Evolutionary conservation across 1,140 invertebrate species (phyloP), one percentile per base, ranked within the genome.

Genomic region (Lutraria rhynchaena): DNA sequence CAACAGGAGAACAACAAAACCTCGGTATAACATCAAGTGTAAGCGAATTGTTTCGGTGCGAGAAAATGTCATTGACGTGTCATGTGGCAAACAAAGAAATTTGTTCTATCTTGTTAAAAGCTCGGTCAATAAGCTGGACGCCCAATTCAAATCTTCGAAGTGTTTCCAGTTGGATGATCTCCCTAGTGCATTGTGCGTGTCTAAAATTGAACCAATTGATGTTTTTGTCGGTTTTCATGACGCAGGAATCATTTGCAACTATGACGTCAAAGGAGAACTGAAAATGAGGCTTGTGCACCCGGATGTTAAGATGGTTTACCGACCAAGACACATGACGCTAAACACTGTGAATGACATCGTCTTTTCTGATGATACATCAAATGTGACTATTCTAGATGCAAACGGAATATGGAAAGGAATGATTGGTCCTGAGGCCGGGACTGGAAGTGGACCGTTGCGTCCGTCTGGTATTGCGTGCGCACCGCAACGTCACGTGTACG

Each of bases 341-440:
- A 80, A 80, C 24, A 29, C 31, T 22, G 55, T 80, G 24, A 51
- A 51, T 22, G 76, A 80, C 33, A 27, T 80, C 9, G 60, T 80
- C 24, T 70, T 80, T 22, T 80, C 76, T 11, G 76, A 80, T 35
- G 76, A 70, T 31, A 70, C 70, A n/a, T 80, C 76, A 41, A 80
- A 80, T 37, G 27, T 80, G 3, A 80, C 76, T 7, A 70, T 80
- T 37, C 31, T 80, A 19, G 76, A 80, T 31, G 51, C 13, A 7
- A 80, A 80, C 29, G 76, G 76, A 19, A 80, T 70, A n/a, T 70
- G 63, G 76, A 80, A 80, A 70, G 22, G 49, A 11, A 22, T 46
- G 3, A 70, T 80, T 37, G 37, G 31, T 17, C 63, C 53, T 58
- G 76, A 80, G 37, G 76, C 60, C 33, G 70, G 44, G 31, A 80